Evolutionary conservation across 2,797 vertebrate genomes (phyloP).

Genomic region (Salmo trutta): DNA sequence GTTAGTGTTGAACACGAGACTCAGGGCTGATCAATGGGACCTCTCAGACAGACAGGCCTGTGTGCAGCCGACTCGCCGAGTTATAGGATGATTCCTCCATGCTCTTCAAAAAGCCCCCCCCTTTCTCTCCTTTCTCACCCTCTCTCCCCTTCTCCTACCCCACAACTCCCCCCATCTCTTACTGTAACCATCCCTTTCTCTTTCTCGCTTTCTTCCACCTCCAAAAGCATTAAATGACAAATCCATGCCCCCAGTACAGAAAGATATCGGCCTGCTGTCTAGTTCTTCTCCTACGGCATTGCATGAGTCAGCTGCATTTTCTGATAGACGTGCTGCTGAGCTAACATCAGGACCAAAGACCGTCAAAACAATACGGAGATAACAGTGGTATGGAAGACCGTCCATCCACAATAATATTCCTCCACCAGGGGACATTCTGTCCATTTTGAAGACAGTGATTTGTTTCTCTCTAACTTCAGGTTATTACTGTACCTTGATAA

Average conservation of each 20-base stretch:
- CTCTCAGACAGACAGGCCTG: slow-evolving; percentile 64
- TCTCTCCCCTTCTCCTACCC: slow-evolving; percentile 35
- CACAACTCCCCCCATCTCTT: slow-evolving; percentile 25
- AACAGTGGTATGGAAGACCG: background rate
- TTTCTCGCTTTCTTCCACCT: slow-evolving; percentile 39
- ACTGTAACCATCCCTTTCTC: slow-evolving; percentile 53
- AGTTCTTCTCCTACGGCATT: background rate
- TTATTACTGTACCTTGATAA: slow-evolving; percentile 20
- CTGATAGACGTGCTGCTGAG: background rate
- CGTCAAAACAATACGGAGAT: background rate
- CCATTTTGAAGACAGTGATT: background rate
- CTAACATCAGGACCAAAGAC: background rate
- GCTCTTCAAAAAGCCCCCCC: slow-evolving; percentile 75
- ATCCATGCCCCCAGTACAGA: background rate
- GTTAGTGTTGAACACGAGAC: slow-evolving; percentile 92
- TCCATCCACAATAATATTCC: background rate
- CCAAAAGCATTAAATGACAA: slow-evolving; percentile 27
- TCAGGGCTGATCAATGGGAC: slow-evolving; percentile 88
- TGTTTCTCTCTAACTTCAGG: slow-evolving; percentile 10
- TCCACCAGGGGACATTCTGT: background rate
- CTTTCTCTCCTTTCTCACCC: slow-evolving; percentile 48
- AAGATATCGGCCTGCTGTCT: slow-evolving; percentile 7
- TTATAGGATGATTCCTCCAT: slow-evolving; percentile 88
- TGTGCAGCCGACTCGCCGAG: slow-evolving; percentile 85
- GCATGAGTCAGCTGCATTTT: background rate